Evolutionary conservation across 2,113 vertebrate genomes (phyloP), one percentile per base, ranked within the genome.

Genomic region (Arvicanthis niloticus): DNA sequence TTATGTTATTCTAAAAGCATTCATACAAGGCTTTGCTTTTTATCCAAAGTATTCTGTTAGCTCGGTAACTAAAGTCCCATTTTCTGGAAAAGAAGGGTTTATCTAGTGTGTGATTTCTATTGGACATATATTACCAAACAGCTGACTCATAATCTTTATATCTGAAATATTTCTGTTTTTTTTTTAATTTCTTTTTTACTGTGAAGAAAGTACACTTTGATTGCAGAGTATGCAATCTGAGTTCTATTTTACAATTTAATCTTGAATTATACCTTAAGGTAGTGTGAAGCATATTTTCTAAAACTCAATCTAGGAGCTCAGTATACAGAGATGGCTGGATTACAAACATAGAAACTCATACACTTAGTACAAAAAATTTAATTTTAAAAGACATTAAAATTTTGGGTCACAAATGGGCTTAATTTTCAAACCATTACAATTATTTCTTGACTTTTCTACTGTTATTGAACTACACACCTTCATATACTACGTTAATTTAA

Each of bases 331-430:
- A 96, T 77, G 97, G 97, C 97, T 98, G 95, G 80, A 10, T 96
- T 93, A 96, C 68, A 97, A 80, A 95, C 96, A 92, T 94, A 97
- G 62, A 84, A 96, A 96, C 94, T 98, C 94, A 94, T 98, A 97
- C 97, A 98, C 96, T 97, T 84, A 96, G 58, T 96, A 97, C 97
- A 98, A 97, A 94, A 97, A 98, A 91, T 96, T 98, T 96, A 93
- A 98, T 98, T 68, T 98, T 96, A 96, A 98, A 97, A 98, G 81
- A 29, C 97, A 98, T 98, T 98, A 98, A 98, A 98, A 92, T 98
- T 98, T 96, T 78, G 90, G 95, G 96, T 90, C 31, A 91, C 96
- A 40, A 89, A 92, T 97, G 51, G 26, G 88, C 98, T 98, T 98
- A 94, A 95, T 95, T 86, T 96, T 97, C 93, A 91, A 73, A 95